A percentile compares a stretch with the other conserved stretches of the same genome.
phyloP scores from a whole-genome alignment of 2,113 vertebrate genomes.

The Fregetta grallaria region DNA sequence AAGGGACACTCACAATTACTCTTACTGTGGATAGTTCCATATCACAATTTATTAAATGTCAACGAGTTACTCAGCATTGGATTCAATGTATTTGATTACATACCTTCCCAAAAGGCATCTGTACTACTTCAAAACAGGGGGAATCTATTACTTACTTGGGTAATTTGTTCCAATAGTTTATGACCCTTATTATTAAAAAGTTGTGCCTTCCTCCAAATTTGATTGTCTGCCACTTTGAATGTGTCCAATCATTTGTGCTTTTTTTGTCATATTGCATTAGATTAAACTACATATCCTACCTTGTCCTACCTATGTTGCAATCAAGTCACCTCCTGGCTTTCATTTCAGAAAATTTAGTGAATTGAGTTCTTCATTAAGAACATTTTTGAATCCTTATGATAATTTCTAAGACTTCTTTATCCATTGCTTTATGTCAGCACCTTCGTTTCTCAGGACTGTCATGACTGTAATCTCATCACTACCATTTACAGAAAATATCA shows the following conservation, averaged over 20 bases:
- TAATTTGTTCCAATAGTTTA: neutral
- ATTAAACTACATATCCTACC: neutral
- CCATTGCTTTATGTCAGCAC: neutral
- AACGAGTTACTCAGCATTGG: neutral
- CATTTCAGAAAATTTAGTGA: neutral
- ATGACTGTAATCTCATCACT: neutral
- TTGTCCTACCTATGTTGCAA: neutral
- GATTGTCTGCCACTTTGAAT: neutral
- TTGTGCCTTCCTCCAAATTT: neutral
- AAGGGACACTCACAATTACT: conserved; percentile 4
- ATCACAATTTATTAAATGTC: conserved; percentile 6
- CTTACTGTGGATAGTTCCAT: neutral
- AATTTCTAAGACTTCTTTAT: neutral
- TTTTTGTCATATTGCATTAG: neutral
- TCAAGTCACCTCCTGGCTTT: neutral
- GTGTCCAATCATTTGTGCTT: neutral
- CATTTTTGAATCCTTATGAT: neutral
- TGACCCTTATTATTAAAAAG: neutral
- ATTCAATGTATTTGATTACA: neutral
- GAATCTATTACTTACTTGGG: neutral
- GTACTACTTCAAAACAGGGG: neutral
- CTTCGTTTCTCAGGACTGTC: neutral
- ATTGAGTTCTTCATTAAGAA: neutral
- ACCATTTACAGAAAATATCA: neutral
- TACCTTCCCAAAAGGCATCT: neutral